These are phyloP conservation scores for Sigmodon hispidus DNA, from an alignment of 2,113 vertebrate species.

Conservation along the genomic window DNA sequence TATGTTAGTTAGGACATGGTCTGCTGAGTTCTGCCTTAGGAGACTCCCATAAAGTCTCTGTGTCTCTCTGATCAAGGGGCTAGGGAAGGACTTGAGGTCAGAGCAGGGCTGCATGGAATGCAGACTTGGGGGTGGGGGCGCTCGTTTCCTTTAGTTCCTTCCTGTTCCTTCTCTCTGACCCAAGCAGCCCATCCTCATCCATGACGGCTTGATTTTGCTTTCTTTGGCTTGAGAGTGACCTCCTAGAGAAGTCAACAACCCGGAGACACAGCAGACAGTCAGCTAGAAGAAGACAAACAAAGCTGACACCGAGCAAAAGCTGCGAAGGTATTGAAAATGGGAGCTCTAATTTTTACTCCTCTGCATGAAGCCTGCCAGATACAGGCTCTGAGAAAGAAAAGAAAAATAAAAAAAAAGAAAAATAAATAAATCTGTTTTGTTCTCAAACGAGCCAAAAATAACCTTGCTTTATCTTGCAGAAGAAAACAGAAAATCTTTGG, in stretches of 20 bases:
- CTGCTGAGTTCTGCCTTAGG: neutral
- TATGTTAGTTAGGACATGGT: no score
- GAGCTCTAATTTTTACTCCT: conserved; percentile 51
- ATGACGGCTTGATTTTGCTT: conserved; percentile 25
- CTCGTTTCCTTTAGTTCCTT: neutral
- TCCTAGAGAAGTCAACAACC: conserved; percentile 64
- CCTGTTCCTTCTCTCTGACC: neutral
- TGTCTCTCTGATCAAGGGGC: neutral
- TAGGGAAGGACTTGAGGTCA: no score
- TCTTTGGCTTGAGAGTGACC: conserved; percentile 53
- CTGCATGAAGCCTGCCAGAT: conserved; percentile 68
- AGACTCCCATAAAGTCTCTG: no score
- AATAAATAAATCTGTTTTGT: conserved; percentile 69
- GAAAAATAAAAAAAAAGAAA: conserved; percentile 44
- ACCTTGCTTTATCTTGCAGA: conserved; percentile 68
- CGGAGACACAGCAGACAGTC: conserved; percentile 43
- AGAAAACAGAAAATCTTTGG: conserved; percentile 68
- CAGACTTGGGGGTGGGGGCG: no score
- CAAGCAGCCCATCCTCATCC: neutral
- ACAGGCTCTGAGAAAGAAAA: conserved; percentile 31
- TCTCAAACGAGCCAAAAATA: conserved; percentile 75
- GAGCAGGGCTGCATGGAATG: no score
- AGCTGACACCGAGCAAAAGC: conserved; percentile 67
- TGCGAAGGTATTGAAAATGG: conserved; percentile 72
- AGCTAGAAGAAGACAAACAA: conserved; percentile 72